A percentile compares a stretch with the other conserved stretches of the same genome.
Evolutionary conservation across 1,140 invertebrate species (phyloP).

Genomic region (Euura lappo): DNA sequence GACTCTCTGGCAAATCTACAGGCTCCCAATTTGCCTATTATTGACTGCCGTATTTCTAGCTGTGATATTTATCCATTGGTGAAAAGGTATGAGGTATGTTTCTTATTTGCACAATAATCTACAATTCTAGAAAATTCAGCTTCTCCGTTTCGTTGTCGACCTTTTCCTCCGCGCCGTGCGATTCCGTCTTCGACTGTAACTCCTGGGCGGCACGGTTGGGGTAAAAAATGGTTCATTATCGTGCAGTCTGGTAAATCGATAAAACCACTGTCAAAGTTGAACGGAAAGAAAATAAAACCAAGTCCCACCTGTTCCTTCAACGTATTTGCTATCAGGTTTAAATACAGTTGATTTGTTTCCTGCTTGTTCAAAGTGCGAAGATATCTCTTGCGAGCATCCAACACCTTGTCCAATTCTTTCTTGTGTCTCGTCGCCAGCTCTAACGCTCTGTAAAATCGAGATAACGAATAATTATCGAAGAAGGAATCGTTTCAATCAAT

Average conservation of each 20-base stretch:
- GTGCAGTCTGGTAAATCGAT: not conserved
- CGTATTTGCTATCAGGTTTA: slow-evolving; percentile 40
- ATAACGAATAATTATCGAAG: no score
- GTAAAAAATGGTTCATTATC: not conserved
- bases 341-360: slow-evolving; percentile 71
- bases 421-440: slow-evolving; percentile 85
- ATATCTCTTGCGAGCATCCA: slow-evolving; percentile 78
- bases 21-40: slow-evolving; percentile 11
- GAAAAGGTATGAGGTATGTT: not conserved
- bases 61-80: not conserved
- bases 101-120: not conserved
- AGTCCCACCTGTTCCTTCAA: slow-evolving; percentile 25
- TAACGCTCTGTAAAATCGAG: slow-evolving; percentile 68
- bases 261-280: not conserved
- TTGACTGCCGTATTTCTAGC: not conserved
- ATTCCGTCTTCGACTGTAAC: not conserved
- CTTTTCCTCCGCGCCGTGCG: not conserved
- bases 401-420: slow-evolving; percentile 77
- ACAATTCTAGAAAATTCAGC: not conserved
- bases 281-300: not conserved
- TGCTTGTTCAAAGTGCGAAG: slow-evolving; percentile 74
- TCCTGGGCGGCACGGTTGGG: not conserved
- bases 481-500: slow-evolving; percentile 20
- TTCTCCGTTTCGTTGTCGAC: slow-evolving; percentile 12
- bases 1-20: slow-evolving; percentile 29